These are phyloP conservation scores for Drosophila mauritiana DNA, from an alignment of 1,140 invertebrate genomes.

Conservation along the genomic window DNA sequence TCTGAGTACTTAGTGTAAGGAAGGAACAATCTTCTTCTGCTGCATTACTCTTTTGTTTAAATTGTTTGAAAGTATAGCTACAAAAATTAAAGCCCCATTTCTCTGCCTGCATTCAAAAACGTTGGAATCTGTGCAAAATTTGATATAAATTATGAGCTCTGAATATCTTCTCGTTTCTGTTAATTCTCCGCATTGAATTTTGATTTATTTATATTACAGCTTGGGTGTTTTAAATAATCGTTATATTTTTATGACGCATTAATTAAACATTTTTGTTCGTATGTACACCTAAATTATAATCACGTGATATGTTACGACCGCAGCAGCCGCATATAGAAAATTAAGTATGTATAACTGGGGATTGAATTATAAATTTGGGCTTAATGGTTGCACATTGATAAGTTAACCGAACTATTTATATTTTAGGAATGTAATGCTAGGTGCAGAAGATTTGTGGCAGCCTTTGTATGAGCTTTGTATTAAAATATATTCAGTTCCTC, in stretches of 20 bases:
- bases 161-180: background rate
- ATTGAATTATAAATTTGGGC: background rate
- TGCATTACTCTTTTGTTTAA: conserved; percentile 5
- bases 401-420: too few species aligned
- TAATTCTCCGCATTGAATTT: conserved; percentile 10
- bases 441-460: background rate
- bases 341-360: background rate
- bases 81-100: background rate
- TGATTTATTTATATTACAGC: conserved; percentile 14
- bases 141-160: background rate
- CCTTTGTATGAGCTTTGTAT: background rate
- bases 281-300: background rate
- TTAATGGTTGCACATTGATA: background rate
- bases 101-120: background rate
- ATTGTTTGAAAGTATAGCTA: background rate
- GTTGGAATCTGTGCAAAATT: background rate
- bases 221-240: background rate
- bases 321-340: background rate
- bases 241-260: background rate
- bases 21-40: conserved; percentile 64
- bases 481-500: conserved; percentile 28
- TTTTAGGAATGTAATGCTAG: background rate
- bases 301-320: background rate
- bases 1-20: conserved; percentile 66
- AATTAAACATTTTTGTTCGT: background rate